These are phyloP conservation scores for Montipora capitata DNA, from an alignment of 92 coral and sea anemone species.

Conservation along the genomic window DNA sequence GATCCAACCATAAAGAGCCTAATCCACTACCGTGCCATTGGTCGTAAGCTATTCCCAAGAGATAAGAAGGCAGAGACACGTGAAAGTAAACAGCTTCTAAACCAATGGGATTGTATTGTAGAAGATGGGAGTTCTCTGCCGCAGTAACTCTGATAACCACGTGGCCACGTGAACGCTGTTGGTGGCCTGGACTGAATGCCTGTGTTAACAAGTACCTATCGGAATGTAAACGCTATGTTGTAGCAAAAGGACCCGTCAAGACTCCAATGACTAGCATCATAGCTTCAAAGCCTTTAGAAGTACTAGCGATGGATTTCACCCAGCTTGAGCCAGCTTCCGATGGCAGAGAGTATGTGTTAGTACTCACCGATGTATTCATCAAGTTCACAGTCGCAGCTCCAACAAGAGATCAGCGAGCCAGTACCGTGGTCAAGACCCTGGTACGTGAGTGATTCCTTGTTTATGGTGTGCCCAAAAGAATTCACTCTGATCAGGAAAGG, in stretches of 20 bases:
- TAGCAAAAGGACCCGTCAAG: conserved; percentile 69
- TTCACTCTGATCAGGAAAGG: conserved; percentile 83
- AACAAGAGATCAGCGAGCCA: conserved; percentile 70
- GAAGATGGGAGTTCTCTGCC: conserved; percentile 44
- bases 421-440: conserved; percentile 58
- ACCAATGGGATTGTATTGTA: too few species aligned
- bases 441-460: conserved; percentile 75
- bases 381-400: conserved; percentile 71
- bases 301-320: conserved; percentile 77
- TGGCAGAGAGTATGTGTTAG: conserved; percentile 71
- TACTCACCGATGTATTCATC: conserved; percentile 74
- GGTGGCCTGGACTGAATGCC: conserved; percentile 63
- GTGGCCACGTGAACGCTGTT: conserved; percentile 55
- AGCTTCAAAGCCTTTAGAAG: conserved; percentile 73
- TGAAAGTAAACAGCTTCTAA: conserved; percentile 17
- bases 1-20: conserved; percentile 35
- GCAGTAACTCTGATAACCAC: background rate
- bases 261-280: conserved; percentile 70
- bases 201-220: conserved; percentile 69
- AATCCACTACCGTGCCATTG: conserved; percentile 14
- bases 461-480: conserved; percentile 72
- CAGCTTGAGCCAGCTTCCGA: conserved; percentile 75
- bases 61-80: conserved; percentile 16
- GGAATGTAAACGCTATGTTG: conserved; percentile 62
- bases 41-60: background rate